These are phyloP conservation scores for Anarhynchus alexandrinus DNA, from an alignment of 2,113 vertebrate species.

Conservation along the genomic window DNA sequence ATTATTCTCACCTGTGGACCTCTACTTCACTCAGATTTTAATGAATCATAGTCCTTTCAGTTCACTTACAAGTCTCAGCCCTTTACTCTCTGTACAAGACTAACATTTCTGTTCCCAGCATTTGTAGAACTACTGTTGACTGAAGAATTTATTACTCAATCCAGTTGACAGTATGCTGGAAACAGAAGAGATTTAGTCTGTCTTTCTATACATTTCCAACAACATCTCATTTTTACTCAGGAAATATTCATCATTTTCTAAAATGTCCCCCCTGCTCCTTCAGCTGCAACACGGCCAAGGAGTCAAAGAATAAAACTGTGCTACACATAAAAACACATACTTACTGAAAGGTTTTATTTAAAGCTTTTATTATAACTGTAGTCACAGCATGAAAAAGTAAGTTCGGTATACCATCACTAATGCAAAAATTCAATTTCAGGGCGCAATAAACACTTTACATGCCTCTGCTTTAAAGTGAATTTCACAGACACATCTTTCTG, in stretches of 20 bases:
- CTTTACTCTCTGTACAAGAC: neutral
- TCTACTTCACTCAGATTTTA: neutral
- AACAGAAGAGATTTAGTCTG: constrained; percentile 48
- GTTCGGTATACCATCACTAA: neutral
- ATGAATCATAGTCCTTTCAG: constrained; percentile 27
- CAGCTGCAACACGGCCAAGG: neutral
- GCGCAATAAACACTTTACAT: neutral
- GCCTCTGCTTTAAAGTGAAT: neutral
- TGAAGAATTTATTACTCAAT: constrained; percentile 57
- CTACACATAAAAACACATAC: neutral
- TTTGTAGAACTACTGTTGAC: constrained; percentile 28
- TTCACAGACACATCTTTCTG: neutral
- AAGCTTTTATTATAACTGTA: neutral
- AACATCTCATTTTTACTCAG: constrained; percentile 49
- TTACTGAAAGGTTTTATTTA: constrained; percentile 35
- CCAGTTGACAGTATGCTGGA: constrained; percentile 35
- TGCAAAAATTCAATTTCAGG: constrained; percentile 11
- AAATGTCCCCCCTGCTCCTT: neutral
- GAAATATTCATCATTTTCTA: constrained; percentile 53
- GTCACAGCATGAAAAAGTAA: neutral
- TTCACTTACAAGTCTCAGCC: neutral
- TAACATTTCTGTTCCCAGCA: constrained; percentile 17
- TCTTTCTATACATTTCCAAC: constrained; percentile 23
- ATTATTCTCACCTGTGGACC: constrained; percentile 34
- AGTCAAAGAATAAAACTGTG: neutral